Conservation (phyloP, 2,797 vertebrate genomes). For the Lagodon rhomboides region DNA sequence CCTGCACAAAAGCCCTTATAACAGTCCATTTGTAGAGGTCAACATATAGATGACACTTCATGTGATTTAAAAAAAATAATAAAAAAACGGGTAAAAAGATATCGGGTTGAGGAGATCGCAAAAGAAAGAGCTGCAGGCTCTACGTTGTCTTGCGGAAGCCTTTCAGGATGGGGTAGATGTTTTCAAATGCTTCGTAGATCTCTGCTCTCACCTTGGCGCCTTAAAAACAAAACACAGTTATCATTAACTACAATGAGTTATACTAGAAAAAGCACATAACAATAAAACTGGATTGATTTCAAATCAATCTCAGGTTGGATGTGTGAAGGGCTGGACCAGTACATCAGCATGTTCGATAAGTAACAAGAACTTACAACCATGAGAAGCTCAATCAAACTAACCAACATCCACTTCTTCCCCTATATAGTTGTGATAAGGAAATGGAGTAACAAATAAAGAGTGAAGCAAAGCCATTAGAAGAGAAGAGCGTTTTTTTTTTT, state of each 20-base stretch:
- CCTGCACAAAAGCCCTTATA: constrained; percentile 54
- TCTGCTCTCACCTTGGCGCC: constrained; percentile 99
- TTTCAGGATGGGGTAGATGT: constrained; percentile 99
- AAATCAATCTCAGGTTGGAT: background rate
- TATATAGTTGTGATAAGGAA: background rate
- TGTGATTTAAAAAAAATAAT: constrained; percentile 24
- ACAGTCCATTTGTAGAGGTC: constrained; percentile 57
- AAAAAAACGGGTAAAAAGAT: constrained; percentile 20
- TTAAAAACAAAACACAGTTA: constrained; percentile 62
- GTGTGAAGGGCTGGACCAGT: background rate
- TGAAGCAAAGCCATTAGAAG: background rate
- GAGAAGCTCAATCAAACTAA: background rate
- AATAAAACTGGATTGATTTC: background rate
- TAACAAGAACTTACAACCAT: background rate
- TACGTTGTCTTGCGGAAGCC: constrained; percentile 99
- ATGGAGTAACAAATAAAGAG: background rate
- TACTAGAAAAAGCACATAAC: background rate
- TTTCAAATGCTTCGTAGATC: constrained; percentile 99
- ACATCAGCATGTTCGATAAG: background rate
- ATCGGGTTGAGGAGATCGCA: background rate
- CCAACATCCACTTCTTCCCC: background rate
- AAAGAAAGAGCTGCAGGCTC: constrained; percentile 56
- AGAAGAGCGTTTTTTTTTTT: constrained; percentile 56
- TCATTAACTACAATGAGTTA: constrained; percentile 4
- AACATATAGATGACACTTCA: constrained; percentile 39